Evolutionary conservation across 2,888 invertebrate species (phyloP).

Genomic region (Lithophane ornitopus): DNA sequence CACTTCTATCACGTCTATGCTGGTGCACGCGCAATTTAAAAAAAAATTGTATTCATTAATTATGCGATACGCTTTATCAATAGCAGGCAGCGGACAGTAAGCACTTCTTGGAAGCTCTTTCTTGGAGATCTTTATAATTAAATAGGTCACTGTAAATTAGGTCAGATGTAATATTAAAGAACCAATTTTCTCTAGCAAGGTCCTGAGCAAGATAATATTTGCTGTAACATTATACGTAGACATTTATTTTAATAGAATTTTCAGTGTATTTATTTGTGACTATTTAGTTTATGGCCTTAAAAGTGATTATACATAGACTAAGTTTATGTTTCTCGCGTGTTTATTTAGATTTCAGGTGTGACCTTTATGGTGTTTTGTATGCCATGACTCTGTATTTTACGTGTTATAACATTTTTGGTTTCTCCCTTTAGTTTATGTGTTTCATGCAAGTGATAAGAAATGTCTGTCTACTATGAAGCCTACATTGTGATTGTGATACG

Average conservation of each 20-base stretch:
- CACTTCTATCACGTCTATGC: too few species aligned
- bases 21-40: neutral
- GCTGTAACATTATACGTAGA: constrained; percentile 32
- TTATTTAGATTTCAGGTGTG: constrained; percentile 22
- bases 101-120: constrained; percentile 25
- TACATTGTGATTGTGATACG: constrained; percentile 1
- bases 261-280: neutral
- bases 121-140: constrained; percentile 49
- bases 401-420: neutral
- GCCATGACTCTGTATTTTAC: neutral
- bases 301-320: neutral
- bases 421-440: neutral
- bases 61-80: constrained; percentile 35
- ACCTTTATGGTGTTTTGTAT: constrained; percentile 1
- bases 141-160: constrained; percentile 53
- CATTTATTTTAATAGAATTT: constrained; percentile 41
- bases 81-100: constrained; percentile 15
- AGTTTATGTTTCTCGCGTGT: constrained; percentile 15
- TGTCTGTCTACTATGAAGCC: neutral
- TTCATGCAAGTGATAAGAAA: neutral
- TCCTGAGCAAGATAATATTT: constrained; percentile 38
- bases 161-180: constrained; percentile 53
- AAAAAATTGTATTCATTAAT: constrained; percentile 21
- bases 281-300: neutral
- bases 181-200: constrained; percentile 42